A percentile compares a stretch with the other conserved stretches of the same genome.
These are phyloP conservation scores for Marcusenius ussheri DNA, from an alignment of 2,113 vertebrate species.

Conservation along the genomic window DNA sequence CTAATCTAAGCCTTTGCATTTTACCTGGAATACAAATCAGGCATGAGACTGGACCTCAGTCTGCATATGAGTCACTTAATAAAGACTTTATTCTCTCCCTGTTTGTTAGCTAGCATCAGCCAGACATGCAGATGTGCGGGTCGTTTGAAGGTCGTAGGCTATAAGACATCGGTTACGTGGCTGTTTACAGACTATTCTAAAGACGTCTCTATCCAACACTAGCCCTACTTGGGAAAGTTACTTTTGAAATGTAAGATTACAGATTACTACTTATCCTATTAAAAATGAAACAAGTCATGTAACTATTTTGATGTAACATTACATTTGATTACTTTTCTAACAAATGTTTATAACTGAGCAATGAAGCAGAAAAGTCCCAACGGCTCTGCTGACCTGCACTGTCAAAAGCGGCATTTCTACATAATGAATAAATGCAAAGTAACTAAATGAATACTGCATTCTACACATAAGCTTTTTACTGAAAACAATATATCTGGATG, in stretches of 20 bases:
- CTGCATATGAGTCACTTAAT: neutral
- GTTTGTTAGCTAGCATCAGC: neutral
- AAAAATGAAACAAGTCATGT: neutral
- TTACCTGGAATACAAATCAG: conserved; percentile 40
- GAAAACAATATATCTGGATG: neutral
- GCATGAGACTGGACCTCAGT: conserved; percentile 30
- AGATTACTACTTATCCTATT: neutral
- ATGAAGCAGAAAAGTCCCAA: neutral
- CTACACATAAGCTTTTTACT: neutral
- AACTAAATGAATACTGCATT: neutral
- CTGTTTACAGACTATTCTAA: neutral
- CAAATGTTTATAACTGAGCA: neutral
- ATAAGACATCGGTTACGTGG: neutral
- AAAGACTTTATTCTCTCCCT: neutral
- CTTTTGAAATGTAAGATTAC: neutral
- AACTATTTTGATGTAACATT: neutral
- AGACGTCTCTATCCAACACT: neutral
- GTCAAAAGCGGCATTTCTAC: neutral
- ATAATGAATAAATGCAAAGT: neutral
- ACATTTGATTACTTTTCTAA: neutral
- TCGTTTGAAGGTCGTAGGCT: neutral
- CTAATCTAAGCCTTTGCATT: conserved; percentile 37
- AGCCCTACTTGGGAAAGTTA: neutral
- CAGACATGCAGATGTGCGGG: neutral
- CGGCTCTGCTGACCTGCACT: neutral